Conservation (phyloP, 2,113 vertebrate species). For the Clarias gariepinus region DNA sequence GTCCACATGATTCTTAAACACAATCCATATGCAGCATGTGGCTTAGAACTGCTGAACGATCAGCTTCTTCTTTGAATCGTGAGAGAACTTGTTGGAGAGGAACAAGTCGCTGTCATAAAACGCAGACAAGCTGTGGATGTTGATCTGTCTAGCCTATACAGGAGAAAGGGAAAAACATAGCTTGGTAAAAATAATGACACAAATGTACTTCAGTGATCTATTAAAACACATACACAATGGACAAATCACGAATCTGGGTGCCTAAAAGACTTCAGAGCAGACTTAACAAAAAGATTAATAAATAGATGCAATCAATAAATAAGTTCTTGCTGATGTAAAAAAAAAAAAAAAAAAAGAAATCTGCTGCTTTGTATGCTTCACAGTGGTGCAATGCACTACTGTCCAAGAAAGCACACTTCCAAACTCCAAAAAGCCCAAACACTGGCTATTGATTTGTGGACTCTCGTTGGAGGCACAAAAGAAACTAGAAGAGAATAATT, state of each 20-base stretch:
- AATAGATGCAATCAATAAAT: no score
- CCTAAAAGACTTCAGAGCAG: no score
- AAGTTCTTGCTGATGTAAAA: no score
- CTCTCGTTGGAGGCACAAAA: neutral
- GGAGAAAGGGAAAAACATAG: neutral
- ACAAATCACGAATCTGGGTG: neutral
- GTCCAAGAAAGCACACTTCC: neutral
- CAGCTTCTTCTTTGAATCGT: conserved; percentile 86
- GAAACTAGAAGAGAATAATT: neutral
- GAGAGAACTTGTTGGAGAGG: conserved; percentile 86
- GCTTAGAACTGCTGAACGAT: conserved; percentile 88
- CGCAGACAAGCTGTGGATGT: conserved; percentile 90
- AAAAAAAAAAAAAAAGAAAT: no score
- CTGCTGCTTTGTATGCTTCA: no score
- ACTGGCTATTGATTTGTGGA: neutral
- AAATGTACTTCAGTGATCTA: neutral
- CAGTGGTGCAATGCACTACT: no score
- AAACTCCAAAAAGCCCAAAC: neutral
- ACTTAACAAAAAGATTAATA: no score
- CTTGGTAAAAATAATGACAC: neutral
- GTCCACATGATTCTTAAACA: neutral
- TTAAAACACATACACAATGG: neutral
- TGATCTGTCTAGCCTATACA: conserved; percentile 90
- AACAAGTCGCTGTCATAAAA: conserved; percentile 94
- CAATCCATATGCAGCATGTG: neutral